These are phyloP conservation scores for Xanthorhoe spadicearia DNA, from an alignment of 2,888 invertebrate genomes.

Conservation along the genomic window DNA sequence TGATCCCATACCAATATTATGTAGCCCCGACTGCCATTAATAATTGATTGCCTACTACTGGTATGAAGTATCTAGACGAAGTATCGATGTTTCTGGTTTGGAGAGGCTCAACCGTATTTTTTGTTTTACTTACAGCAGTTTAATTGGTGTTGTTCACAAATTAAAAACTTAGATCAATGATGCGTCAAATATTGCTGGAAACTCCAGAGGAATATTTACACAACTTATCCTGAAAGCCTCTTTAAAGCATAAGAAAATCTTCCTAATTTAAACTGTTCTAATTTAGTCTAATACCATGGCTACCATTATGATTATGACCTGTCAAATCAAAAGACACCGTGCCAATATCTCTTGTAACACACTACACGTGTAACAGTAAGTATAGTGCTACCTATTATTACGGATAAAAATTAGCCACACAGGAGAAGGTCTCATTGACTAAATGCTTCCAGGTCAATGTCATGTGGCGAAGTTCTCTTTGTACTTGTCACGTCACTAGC, in stretches of 20 bases:
- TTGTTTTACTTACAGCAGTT: no score
- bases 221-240: not conserved
- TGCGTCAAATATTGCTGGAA: conserved; percentile 20
- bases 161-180: conserved; percentile 26
- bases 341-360: not conserved
- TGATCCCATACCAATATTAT: conserved; percentile 5
- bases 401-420: not conserved
- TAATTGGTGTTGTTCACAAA: conserved; percentile 19
- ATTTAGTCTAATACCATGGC: not conserved
- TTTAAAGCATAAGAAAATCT: not conserved
- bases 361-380: not conserved
- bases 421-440: not conserved
- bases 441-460: not conserved
- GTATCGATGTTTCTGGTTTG: no score
- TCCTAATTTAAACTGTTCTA: not conserved
- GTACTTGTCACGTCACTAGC: not conserved
- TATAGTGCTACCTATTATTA: not conserved
- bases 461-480: not conserved
- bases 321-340: not conserved
- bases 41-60: not conserved
- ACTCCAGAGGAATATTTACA: conserved; percentile 3
- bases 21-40: conserved; percentile 8
- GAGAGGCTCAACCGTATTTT: no score
- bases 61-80: conserved; percentile 1
- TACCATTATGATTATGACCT: not conserved